These are phyloP conservation scores for Megaceryle alcyon DNA, from an alignment of 2,797 vertebrate genomes.

Conservation along the genomic window DNA sequence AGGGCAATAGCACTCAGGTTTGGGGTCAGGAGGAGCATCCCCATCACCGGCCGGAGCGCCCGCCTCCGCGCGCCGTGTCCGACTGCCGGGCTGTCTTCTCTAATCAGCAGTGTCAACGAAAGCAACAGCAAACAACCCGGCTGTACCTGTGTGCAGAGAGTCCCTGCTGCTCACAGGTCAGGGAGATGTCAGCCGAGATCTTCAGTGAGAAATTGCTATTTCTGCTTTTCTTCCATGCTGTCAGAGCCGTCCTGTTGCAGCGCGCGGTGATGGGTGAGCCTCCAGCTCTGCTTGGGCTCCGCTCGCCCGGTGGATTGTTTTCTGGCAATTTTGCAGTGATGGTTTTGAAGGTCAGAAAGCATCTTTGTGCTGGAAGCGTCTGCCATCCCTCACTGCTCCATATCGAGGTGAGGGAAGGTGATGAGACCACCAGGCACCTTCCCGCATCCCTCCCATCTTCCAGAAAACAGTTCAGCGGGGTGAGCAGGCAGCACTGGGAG, in stretches of 20 bases:
- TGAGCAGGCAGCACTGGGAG: neutral
- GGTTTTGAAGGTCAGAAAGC: neutral
- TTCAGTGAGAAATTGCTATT: neutral
- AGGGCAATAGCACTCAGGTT: constrained; percentile 66
- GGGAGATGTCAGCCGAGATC: constrained; percentile 10
- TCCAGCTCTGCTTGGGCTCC: neutral
- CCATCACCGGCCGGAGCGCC: neutral
- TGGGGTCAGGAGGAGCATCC: constrained; percentile 75
- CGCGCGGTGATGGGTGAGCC: neutral
- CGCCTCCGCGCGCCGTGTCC: neutral
- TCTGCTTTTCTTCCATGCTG: constrained; percentile 31
- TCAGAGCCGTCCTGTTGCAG: neutral
- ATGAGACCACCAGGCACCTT: neutral
- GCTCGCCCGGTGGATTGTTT: neutral
- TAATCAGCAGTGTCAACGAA: constrained; percentile 50
- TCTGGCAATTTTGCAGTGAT: neutral
- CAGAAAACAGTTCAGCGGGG: neutral
- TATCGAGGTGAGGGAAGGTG: neutral
- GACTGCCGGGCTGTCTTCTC: neutral
- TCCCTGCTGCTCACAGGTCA: constrained; percentile 46
- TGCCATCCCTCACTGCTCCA: neutral
- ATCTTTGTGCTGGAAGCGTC: neutral
- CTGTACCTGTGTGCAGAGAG: neutral
- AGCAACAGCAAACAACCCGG: constrained; percentile 4
- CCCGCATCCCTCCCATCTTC: neutral